phyloP scores from a whole-genome alignment of 2,797 vertebrate genomes.

The Protosalanx chinensis region DNA sequence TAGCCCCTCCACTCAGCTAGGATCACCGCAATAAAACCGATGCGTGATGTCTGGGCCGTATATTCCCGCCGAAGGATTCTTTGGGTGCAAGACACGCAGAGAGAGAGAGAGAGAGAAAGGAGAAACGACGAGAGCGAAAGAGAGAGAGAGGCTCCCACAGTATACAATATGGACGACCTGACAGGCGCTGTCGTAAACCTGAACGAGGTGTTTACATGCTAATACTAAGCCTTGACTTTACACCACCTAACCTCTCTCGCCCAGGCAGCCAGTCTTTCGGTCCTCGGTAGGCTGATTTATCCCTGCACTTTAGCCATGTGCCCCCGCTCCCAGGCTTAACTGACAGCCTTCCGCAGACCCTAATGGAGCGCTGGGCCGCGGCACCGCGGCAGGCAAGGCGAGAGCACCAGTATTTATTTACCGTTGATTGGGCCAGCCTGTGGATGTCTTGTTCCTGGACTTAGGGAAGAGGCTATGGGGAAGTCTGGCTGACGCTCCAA shows the following conservation, averaged over 20 bases:
- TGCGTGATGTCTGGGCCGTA: too few relatives aligned
- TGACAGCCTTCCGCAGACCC: conserved; percentile 31
- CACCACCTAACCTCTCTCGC: conserved; percentile 1
- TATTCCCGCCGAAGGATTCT: too few relatives aligned
- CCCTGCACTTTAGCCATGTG: conserved; percentile 22
- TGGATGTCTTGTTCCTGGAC: conserved; percentile 54
- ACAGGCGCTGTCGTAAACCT: conserved; percentile 8
- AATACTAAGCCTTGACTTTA: conserved; percentile 12
- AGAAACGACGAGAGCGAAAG: not conserved
- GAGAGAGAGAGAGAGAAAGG: not conserved
- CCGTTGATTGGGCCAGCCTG: conserved; percentile 58
- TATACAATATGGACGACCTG: conserved; percentile 6
- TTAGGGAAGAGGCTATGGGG: conserved; percentile 40
- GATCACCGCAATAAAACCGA: conserved; percentile 13
- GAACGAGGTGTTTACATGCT: conserved; percentile 5
- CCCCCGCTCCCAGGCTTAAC: conserved; percentile 14
- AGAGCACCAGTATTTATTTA: conserved; percentile 56
- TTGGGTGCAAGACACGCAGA: not conserved
- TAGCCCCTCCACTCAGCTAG: conserved; percentile 29
- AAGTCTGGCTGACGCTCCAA: conserved; percentile 29
- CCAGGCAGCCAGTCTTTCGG: conserved; percentile 21
- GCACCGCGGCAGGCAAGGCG: conserved; percentile 23
- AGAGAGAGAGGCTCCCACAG: not conserved
- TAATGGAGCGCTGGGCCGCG: conserved; percentile 35
- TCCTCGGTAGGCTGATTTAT: conserved; percentile 43